Evolutionary conservation across 2,888 invertebrate species (phyloP).

Genomic region (Meganola albula): DNA sequence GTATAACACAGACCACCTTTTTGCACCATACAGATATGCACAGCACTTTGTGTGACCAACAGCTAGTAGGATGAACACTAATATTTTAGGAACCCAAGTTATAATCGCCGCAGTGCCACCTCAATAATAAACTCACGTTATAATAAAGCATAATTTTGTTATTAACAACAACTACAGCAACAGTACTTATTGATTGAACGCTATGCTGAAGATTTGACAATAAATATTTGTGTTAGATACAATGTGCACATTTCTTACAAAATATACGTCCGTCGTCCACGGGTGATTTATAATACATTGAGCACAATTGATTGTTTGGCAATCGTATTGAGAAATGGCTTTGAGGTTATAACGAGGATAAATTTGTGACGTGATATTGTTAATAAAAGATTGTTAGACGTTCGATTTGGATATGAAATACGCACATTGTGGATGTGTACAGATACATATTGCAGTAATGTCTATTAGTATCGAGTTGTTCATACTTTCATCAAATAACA

Average conservation of each 20-base stretch:
- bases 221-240: constrained; percentile 54
- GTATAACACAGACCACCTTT: too few relatives aligned
- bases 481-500: too few relatives aligned
- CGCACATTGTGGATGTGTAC: constrained; percentile 69
- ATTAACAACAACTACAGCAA: constrained; percentile 68
- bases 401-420: constrained; percentile 48
- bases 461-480: constrained; percentile 24
- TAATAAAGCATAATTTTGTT: constrained; percentile 68
- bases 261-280: constrained; percentile 9
- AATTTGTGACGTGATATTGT: constrained; percentile 51
- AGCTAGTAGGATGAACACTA: constrained; percentile 19
- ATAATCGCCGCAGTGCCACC: constrained; percentile 45
- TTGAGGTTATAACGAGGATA: constrained; percentile 24
- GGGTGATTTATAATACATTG: constrained; percentile 35
- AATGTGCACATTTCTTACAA: constrained; percentile 59
- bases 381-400: constrained; percentile 16
- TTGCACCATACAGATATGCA: too few relatives aligned
- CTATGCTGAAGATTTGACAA: constrained; percentile 59
- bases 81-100: constrained; percentile 53
- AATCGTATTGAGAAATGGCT: constrained; percentile 36
- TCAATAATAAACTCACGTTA: constrained; percentile 64
- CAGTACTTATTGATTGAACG: constrained; percentile 60
- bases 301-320: constrained; percentile 59
- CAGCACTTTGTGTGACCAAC: too few relatives aligned
- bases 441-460: constrained; percentile 39